Conservation (phyloP, 1,140 invertebrate genomes). For the Zelostemma sp. region DNA sequence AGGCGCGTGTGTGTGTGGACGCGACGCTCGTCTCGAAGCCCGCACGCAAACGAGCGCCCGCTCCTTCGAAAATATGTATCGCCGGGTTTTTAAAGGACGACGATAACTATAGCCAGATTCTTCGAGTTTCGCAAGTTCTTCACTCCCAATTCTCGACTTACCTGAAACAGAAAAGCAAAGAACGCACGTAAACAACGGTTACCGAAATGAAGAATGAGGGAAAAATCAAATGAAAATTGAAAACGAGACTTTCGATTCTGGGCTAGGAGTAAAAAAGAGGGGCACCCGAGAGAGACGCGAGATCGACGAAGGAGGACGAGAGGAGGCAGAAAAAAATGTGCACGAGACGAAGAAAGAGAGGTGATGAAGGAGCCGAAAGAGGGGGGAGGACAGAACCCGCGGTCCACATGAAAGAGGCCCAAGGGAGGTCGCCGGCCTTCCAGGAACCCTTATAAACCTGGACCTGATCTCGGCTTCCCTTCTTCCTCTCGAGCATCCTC, state of each 20-base stretch:
- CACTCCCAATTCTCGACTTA: no score
- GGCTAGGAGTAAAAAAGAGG: no score
- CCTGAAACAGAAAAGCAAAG: slow-evolving; percentile 33
- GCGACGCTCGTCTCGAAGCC: not conserved
- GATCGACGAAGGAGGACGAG: slow-evolving; percentile 22
- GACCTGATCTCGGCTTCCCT: slow-evolving; percentile 56
- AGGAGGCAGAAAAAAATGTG: slow-evolving; percentile 18
- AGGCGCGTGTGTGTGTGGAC: slow-evolving; percentile 6
- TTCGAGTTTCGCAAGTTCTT: no score
- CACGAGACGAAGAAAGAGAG: slow-evolving; percentile 17
- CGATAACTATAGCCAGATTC: no score
- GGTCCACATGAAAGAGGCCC: slow-evolving; percentile 66
- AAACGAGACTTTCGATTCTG: no score
- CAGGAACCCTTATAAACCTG: slow-evolving; percentile 68
- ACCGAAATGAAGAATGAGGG: slow-evolving; percentile 17
- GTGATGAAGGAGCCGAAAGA: slow-evolving; percentile 15
- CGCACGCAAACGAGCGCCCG: no score
- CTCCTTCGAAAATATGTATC: no score
- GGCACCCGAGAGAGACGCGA: no score
- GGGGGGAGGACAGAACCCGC: slow-evolving; percentile 51
- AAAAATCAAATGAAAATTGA: slow-evolving; percentile 30
- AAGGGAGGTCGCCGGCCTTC: slow-evolving; percentile 68
- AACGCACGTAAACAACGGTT: slow-evolving; percentile 15
- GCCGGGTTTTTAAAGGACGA: no score
- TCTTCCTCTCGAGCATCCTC: no score